These are phyloP conservation scores for Anastrepha ludens DNA, from an alignment of 1,140 invertebrate genomes.

Conservation along the genomic window DNA sequence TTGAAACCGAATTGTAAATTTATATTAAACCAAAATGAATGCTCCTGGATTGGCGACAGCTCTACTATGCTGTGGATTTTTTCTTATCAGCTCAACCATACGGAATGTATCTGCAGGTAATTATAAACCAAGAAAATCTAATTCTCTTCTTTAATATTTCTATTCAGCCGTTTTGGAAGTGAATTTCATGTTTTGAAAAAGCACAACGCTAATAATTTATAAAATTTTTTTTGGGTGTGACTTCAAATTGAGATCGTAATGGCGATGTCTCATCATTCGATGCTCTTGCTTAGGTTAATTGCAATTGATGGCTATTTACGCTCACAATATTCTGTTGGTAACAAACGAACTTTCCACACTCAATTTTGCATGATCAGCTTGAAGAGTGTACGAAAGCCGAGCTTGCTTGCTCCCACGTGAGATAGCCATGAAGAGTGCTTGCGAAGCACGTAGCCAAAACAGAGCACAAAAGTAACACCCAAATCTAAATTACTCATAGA, in stretches of 20 bases:
- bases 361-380: background rate
- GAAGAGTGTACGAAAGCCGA: slow-evolving; percentile 1
- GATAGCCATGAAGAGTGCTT: background rate
- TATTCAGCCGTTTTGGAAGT: too few species aligned
- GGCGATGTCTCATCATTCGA: slow-evolving; percentile 44
- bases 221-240: slow-evolving; percentile 15
- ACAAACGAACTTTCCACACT: background rate
- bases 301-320: background rate
- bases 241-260: slow-evolving; percentile 44
- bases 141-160: too few species aligned
- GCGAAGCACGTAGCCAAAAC: slow-evolving; percentile 38
- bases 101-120: slow-evolving; percentile 48
- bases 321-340: slow-evolving; percentile 11
- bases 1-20: background rate
- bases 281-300: slow-evolving; percentile 43
- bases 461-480: slow-evolving; percentile 29
- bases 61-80: slow-evolving; percentile 44
- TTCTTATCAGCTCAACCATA: slow-evolving; percentile 36
- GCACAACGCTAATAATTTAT: background rate
- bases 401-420: background rate
- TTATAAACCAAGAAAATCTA: background rate
- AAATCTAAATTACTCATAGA: background rate
- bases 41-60: background rate
- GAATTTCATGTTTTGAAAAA: background rate
- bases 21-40: slow-evolving; percentile 41